phyloP scores from a whole-genome alignment of 2,797 vertebrate genomes.

The Hirundo rustica region DNA sequence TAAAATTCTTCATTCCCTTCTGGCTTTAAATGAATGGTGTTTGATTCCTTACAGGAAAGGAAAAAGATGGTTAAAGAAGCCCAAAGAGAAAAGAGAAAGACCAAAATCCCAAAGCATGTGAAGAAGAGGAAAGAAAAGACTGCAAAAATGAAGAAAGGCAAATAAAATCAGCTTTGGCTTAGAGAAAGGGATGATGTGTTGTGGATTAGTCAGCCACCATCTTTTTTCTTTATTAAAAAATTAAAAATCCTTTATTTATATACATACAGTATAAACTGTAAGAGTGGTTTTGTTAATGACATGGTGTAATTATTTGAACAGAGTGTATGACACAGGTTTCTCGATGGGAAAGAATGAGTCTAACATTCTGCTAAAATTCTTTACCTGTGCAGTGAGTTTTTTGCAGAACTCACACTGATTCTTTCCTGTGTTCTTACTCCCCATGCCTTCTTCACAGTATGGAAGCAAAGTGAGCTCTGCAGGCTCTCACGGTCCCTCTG shows the following conservation, averaged over 20 bases:
- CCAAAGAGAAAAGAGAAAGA: slow-evolving; percentile 92
- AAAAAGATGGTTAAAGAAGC: slow-evolving; percentile 92
- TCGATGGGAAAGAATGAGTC: not conserved
- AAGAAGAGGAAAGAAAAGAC: slow-evolving; percentile 95
- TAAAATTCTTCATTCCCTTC: not conserved
- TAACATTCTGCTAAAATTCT: not conserved
- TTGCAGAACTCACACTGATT: not conserved
- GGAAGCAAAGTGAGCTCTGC: not conserved
- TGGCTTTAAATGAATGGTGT: not conserved
- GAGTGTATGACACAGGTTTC: not conserved
- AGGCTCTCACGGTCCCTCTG: not conserved
- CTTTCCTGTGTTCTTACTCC: not conserved
- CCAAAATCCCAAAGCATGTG: slow-evolving; percentile 90
- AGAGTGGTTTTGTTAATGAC: not conserved
- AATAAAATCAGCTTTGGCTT: slow-evolving; percentile 60
- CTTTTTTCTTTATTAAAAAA: not conserved
- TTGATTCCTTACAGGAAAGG: slow-evolving; percentile 82
- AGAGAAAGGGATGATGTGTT: not conserved
- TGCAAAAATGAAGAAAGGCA: slow-evolving; percentile 89
- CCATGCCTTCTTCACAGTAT: not conserved
- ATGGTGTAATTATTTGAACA: not conserved
- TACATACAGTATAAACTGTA: not conserved
- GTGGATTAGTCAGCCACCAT: not conserved
- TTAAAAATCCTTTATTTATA: slow-evolving; percentile 25
- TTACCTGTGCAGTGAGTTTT: not conserved